phyloP scores from a whole-genome alignment of 2,113 vertebrate genomes.

The Mesocricetus auratus region DNA sequence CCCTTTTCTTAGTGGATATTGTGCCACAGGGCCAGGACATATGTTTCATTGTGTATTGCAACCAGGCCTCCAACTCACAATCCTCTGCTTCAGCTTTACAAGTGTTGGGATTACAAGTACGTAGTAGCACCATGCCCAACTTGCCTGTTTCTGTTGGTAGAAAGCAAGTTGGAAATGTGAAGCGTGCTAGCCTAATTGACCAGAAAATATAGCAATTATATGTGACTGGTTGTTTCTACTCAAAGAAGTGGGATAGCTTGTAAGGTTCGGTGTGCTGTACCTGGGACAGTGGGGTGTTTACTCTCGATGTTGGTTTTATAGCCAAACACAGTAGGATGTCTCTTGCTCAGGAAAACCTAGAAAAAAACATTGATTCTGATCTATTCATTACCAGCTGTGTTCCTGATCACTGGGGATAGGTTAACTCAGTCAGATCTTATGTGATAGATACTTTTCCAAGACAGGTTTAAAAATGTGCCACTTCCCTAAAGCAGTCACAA shows the following conservation, averaged over 20 bases:
- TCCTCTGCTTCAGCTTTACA: not conserved
- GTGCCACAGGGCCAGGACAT: not conserved
- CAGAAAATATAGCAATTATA: not conserved
- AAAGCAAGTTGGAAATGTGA: conserved; percentile 4
- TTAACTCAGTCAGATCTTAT: not conserved
- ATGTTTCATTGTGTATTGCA: not conserved
- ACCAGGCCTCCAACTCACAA: not conserved
- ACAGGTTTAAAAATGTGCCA: conserved; percentile 40
- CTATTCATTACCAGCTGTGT: not conserved
- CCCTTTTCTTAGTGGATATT: not conserved
- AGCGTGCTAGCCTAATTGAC: not conserved
- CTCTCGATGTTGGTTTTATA: not conserved
- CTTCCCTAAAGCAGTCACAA: conserved; percentile 46
- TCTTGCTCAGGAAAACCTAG: not conserved
- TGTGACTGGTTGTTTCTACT: not conserved
- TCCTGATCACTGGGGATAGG: not conserved
- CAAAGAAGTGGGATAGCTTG: not conserved
- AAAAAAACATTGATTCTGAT: not conserved
- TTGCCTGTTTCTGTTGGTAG: not conserved
- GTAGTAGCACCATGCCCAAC: not conserved
- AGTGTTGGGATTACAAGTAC: not conserved
- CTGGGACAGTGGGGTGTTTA: not conserved
- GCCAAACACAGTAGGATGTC: not conserved
- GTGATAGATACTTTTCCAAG: not conserved
- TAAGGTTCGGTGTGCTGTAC: not conserved